Base-by-base conservation (phyloP, 2,888 invertebrate genomes). In the Andricus curvator region DNA sequence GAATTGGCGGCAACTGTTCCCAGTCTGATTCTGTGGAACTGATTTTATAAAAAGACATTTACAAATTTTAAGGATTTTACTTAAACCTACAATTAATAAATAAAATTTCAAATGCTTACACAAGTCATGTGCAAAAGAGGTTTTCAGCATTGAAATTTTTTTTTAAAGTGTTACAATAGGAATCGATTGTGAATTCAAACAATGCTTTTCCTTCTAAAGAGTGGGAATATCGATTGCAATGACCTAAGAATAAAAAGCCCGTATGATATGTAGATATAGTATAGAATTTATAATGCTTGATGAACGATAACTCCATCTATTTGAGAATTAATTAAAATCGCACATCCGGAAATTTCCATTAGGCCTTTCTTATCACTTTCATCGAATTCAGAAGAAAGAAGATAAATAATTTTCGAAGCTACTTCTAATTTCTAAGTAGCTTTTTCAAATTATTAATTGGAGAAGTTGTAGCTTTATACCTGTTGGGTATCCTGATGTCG, bases 11-110 rank as follows among this genome's bases (percentile, higher is more conserved):
- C 11, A 90, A 90, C 51, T 84, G 85, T 62, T 89, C 90, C 89
- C 89, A 91, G 56, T 92, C 92, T 37, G 91, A 90, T 77, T 90
- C 90, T 25, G 89, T 88, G 15, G 91, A 91, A 85, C 92, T 92
- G 79, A 82, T 37, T 66, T 78, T 3, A 76, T 56, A 79, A 74
- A 56, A 78, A 65, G 37, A 44, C 37, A 76, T 78, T 64, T 78
- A 70, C 67, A 44, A 67, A 74, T 62, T 78, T 68, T 29, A 22
- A 78, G n/a, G 3, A 17, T 60, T 51, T 78, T 17, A 67, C 25
- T 25, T 22, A 56, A 25, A 78, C 22, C 68, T 41, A 67, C 4
- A 33, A 20, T 48, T 20, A 67, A 48, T 4, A 17, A 66, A 41
- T 29, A 44, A 17, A 1, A 20, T 22, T 20, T 44, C 8, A 77